Percentiles rank a stretch among this genome's conserved stretches.
Conservation (phyloP, 2,797 vertebrate species). For the Poliocrania exsul region DNA sequence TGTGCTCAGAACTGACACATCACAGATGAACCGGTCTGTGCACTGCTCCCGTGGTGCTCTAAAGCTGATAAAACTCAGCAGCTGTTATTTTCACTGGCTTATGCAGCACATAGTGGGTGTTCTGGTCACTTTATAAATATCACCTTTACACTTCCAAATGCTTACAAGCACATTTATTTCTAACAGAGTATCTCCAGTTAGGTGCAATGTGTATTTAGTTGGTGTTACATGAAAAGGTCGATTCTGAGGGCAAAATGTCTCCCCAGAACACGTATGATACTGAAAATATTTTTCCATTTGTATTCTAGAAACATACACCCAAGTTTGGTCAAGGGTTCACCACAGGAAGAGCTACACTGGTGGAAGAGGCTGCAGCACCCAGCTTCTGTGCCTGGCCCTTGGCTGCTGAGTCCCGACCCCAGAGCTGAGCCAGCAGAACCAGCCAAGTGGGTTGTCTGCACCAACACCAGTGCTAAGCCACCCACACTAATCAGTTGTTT, state of each 20-base stretch:
- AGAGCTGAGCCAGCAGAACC: background rate
- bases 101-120: constrained; percentile 35
- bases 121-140: constrained; percentile 64
- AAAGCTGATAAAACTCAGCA: constrained; percentile 62
- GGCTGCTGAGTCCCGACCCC: background rate
- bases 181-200: constrained; percentile 22
- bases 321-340: background rate
- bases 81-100: constrained; percentile 66
- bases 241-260: background rate
- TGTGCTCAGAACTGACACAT: background rate
- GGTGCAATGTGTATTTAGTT: constrained; percentile 12
- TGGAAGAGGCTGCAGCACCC: background rate
- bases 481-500: background rate
- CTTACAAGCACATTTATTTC: constrained; percentile 38
- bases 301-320: constrained; percentile 30
- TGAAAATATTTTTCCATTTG: constrained; percentile 35
- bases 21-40: background rate
- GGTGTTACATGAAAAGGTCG: background rate
- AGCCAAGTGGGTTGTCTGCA: accelerated
- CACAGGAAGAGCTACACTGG: background rate
- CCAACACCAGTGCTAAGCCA: background rate
- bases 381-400: background rate
- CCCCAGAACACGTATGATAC: background rate
- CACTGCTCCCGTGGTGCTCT: background rate
- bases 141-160: constrained; percentile 55